Percentiles rank a stretch among this genome's conserved stretches.
phyloP scores from a whole-genome alignment of 2,888 invertebrate genomes.

The Lycia hirtaria region DNA sequence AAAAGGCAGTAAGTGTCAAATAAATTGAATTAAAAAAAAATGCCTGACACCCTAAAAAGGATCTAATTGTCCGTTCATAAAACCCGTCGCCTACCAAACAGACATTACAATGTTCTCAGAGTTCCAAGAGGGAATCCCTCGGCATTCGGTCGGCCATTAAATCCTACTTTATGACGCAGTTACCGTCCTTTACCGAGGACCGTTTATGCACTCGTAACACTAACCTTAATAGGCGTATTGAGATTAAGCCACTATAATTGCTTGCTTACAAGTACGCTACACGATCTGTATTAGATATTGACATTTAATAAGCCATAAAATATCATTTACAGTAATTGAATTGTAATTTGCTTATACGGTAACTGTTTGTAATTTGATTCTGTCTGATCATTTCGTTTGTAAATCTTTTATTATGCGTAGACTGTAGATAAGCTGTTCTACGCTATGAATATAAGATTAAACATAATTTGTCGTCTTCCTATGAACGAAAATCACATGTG shows the following conservation, averaged over 20 bases:
- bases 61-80: not conserved
- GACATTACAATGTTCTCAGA: slow-evolving; percentile 26
- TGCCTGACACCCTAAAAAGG: not conserved
- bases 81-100: slow-evolving; percentile 11
- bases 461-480: too few species aligned
- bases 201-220: slow-evolving; percentile 73
- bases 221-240: slow-evolving; percentile 75
- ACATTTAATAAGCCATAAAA: slow-evolving; percentile 4
- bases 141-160: slow-evolving; percentile 70
- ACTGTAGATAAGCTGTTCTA: too few species aligned
- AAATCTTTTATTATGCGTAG: too few species aligned
- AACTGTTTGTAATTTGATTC: not conserved
- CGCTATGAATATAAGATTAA: too few species aligned
- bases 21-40: not conserved
- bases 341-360: not conserved
- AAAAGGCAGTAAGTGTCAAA: too few species aligned
- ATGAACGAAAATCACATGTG: too few species aligned
- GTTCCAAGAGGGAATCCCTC: slow-evolving; percentile 63
- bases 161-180: slow-evolving; percentile 75
- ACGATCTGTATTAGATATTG: slow-evolving; percentile 20
- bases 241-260: slow-evolving; percentile 70
- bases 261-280: slow-evolving; percentile 21
- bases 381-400: not conserved
- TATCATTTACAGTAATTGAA: not conserved
- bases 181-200: slow-evolving; percentile 52